Base-by-base conservation (phyloP, 2,888 invertebrate genomes). In the Sinelater perroti region DNA sequence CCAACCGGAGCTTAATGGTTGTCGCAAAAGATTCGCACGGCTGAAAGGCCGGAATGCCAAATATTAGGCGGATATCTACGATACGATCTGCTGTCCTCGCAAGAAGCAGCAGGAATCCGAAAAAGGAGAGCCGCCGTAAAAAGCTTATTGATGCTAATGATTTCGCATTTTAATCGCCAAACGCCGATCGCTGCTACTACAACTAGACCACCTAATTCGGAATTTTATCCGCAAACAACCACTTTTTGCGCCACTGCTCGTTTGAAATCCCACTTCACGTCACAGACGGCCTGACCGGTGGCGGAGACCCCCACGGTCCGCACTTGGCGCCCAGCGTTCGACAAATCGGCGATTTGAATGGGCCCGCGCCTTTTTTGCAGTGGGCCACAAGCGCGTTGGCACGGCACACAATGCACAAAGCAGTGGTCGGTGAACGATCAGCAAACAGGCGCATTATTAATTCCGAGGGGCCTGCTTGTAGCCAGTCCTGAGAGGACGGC, bases 171-270 rank as follows among this genome's bases (percentile, higher is more conserved):
- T 30, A 50, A 47, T 40, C 10, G 57, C 47, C 57, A 61, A 44
- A n/a, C 28, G 16, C 13, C 30, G 44, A 44, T 18, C 44, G 13
- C 28, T 14, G 40, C 40, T 1, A 53, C 30, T 14, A n/a, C n/a
- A 53, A 45, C 49, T 57, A 59, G 58, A 59, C 61, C 61, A 61
- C 61, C 58, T 59, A 61, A 59, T 61, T 61, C 46, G 61, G 61
- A 61, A 61, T 53, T 42, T 42, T 55, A 44, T 44, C 14, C 54
- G 54, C 51, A 58, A 61, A 58, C 54, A 60, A 61, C 51, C 44
- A 24, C 61, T 61, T 61, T 49, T 49, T 49, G 18, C 17, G 10
- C 28, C 10, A 28, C 10, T 28, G 24, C 40, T 40, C 40, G 47
- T 40, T 46, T 44, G 42, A 53, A 51, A 60, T 60, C 52, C 60